These are phyloP conservation scores for Gastrophysa polygoni DNA, from an alignment of 2,888 invertebrate genomes.

Conservation along the genomic window DNA sequence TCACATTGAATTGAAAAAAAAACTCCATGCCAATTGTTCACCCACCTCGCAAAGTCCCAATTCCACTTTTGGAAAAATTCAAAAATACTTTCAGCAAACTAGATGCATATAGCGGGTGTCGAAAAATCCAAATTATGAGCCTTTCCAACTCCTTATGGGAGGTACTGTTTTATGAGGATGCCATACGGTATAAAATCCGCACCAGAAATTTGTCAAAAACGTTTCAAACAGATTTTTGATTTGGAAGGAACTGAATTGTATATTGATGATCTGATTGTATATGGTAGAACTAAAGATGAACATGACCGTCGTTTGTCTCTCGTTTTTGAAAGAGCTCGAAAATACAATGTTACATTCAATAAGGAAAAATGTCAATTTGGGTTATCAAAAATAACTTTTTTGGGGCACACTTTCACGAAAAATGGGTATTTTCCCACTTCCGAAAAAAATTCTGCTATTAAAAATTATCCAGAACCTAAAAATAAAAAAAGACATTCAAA, in stretches of 20 bases:
- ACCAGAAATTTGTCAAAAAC: constrained; percentile 8
- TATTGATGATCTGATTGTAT: constrained; percentile 44
- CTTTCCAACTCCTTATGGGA: constrained; percentile 38
- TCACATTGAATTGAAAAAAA: no score
- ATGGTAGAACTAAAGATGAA: constrained; percentile 33
- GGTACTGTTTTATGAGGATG: constrained; percentile 35
- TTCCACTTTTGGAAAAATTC: no score
- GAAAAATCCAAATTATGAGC: constrained; percentile 28
- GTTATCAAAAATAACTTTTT: constrained; percentile 27
- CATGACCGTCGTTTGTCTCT: constrained; percentile 34
- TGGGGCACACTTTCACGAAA: constrained; percentile 35
- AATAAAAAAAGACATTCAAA: no score
- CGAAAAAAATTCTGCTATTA: no score
- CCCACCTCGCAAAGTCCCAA: no score
- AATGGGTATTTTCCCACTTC: no score
- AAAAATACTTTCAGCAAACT: no score
- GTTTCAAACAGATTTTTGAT: constrained; percentile 10
- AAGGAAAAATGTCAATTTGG: constrained; percentile 33
- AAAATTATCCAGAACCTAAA: no score
- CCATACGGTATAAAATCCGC: constrained; percentile 32
- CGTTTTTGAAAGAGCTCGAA: constrained; percentile 29
- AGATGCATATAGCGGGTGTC: no score
- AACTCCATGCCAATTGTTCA: no score
- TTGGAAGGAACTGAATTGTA: constrained; percentile 17
- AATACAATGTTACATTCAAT: constrained; percentile 26